phyloP scores from a whole-genome alignment of 2,888 invertebrate species.

The Brenthis ino region DNA sequence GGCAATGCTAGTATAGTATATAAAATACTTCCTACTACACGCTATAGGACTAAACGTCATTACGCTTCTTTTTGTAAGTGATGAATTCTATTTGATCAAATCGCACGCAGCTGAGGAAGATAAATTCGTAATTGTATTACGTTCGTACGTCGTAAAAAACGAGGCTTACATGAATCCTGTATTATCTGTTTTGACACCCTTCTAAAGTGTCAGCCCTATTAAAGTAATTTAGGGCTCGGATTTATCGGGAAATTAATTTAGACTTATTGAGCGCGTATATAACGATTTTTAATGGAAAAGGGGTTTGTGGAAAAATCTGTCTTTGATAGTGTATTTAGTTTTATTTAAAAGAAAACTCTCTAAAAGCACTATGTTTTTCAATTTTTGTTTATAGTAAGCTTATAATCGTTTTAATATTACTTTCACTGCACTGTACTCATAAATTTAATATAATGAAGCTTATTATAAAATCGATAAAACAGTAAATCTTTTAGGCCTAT shows the following conservation, averaged over 20 bases:
- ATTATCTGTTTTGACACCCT: conserved; percentile 16
- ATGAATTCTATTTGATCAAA: conserved; percentile 7
- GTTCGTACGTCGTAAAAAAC: conserved; percentile 15
- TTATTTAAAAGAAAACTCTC: no score
- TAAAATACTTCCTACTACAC: no score
- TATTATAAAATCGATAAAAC: background rate
- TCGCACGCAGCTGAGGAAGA: conserved; percentile 6
- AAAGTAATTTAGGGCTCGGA: conserved; percentile 11
- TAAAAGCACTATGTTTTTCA: no score
- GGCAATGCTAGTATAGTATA: no score
- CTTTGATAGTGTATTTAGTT: no score
- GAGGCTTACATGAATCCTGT: conserved; percentile 7
- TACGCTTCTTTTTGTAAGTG: background rate
- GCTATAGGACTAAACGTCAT: background rate
- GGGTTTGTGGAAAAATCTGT: background rate
- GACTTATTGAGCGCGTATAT: conserved; percentile 1
- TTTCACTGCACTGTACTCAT: no score
- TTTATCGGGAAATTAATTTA: conserved; percentile 12
- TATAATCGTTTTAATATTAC: no score
- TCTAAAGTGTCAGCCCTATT: conserved; percentile 13
- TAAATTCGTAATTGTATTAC: conserved; percentile 22
- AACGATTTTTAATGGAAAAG: background rate
- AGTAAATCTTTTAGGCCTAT: background rate
- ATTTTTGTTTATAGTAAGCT: no score
- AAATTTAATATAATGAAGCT: no score